Evolutionary conservation across 2,888 invertebrate species (phyloP), one percentile per base, ranked within the genome.

Genomic region (Diaphora mendica): DNA sequence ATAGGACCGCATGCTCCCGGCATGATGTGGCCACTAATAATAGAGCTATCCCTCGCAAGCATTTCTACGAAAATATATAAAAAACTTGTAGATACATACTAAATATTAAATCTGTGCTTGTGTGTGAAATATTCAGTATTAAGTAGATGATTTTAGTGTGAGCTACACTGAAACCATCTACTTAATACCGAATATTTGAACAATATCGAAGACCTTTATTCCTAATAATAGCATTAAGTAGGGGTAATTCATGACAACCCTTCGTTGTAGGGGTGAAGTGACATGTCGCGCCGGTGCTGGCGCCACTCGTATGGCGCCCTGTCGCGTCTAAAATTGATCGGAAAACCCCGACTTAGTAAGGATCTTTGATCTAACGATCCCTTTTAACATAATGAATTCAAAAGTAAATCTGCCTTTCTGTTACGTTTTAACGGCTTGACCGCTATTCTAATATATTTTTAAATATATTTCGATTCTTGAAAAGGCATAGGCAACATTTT

Each of bases 11-110:
- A 77, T 75, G 67, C 67, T 44, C 42, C 1, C 51, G 35, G n/a
- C 35, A 44, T 70, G 82, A 77, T 75, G 77, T 76, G 68, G 76
- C 33, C 71, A 77, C 80, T 82, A 76, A 78, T 73, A 76, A 76
- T 82, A 82, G 64, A 64, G 81, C 79, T 70, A 68, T 66, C 70
- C 66, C 71, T 68, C 69, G 17, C 51, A 64, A 64, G 39, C 55
- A 55, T 68, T 7, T 68, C 11, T 62, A 68, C 9, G 11, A 68
- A 55, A 67, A 62, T 30, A 66, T 70, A 26, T 39, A 39, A 68
- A 48, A 20, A 55, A 55, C 26, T 39, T 55, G 23, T 64, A 3
- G 44, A 15, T 17, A 13, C 15, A 15, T 17, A 13, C 15, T 44
- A 44, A 44, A 44, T 44, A 44, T 44, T 1, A 44, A 42, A 35